Base-by-base conservation (phyloP, 2,797 vertebrate genomes). In the Tragelaphus eurycerus region DNA sequence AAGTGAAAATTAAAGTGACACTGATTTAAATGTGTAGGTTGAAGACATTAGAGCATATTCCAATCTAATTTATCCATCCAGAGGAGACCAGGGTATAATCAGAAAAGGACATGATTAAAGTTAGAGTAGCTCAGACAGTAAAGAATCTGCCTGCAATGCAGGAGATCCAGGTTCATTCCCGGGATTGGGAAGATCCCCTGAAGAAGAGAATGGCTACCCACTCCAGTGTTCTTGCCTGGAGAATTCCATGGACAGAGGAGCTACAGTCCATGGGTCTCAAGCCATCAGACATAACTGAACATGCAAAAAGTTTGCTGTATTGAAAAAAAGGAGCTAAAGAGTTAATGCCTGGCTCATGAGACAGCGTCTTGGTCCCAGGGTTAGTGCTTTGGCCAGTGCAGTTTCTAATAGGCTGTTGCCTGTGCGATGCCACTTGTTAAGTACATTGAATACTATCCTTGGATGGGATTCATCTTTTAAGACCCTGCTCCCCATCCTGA, bases 11-110 rank as follows among this genome's bases (percentile, higher is more conserved):
- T 71, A 52, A 89, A 95, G 34, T 79, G 85, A 86, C 3, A 55
- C 4, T 46, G 82, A 96, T 96, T 94, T 94, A 96, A 97, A 88
- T 83, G 79, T 38, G 50, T 15, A 43, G 21, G 50, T 93, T 92
- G 14, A 89, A 95, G 50, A 92, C 59, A 38, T 43, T 23, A 54
- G 59, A 34, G 29, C 50, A 57, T 34, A 17, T 23, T 34, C 23
- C 2, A 82, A 25, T 57, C 81, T 71, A 4, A 19, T 92, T 95
- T 90, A 95, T 74, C 14, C 48, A 25, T 86, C n/a, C 1, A 3
- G 88, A 94, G 50, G 85, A 96, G 88, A 96, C 55, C 17, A 84
- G 88, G 34, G 46, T 83, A 1, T 67, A 84, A 38, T 64, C 78
- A 83, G 82, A 89, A 89, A 87, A 87, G 7, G 0, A 43, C 10